A percentile compares a stretch with the other conserved stretches of the same genome.
Evolutionary conservation across 2,888 invertebrate species (phyloP).

Genomic region (Anorthoa munda): DNA sequence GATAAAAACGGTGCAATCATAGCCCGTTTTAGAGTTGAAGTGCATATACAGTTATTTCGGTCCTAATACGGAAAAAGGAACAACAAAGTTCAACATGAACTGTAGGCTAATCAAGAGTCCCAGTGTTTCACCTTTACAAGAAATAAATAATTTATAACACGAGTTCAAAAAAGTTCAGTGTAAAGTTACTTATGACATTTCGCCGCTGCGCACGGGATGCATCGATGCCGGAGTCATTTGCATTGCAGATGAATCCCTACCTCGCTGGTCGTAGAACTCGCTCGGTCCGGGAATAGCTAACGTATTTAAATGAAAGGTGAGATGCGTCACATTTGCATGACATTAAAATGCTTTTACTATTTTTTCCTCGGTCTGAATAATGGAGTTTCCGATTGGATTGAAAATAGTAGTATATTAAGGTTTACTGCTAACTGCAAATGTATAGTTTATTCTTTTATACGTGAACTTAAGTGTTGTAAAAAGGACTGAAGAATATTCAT

Average conservation of each 20-base stretch:
- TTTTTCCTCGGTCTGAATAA: constrained; percentile 27
- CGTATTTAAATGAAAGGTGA: constrained; percentile 61
- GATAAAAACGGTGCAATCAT: too few species aligned
- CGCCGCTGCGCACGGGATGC: constrained; percentile 14
- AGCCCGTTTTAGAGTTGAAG: too few species aligned
- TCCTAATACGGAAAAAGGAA: not conserved
- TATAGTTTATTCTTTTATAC: not conserved
- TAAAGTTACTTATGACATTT: constrained; percentile 53
- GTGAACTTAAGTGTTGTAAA: not conserved
- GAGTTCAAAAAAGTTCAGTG: constrained; percentile 24
- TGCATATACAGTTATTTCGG: not conserved
- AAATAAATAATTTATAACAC: constrained; percentile 26
- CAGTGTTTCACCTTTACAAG: not conserved
- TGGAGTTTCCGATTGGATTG: constrained; percentile 9
- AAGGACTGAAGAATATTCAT: not conserved
- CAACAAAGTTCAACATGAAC: not conserved
- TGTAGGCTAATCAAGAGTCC: not conserved
- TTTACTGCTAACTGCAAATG: not conserved
- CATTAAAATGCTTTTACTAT: constrained; percentile 50
- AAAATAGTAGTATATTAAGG: not conserved
- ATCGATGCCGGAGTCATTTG: constrained; percentile 69
- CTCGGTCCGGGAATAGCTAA: constrained; percentile 54
- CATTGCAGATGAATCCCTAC: constrained; percentile 73
- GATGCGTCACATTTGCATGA: constrained; percentile 32
- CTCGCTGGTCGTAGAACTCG: constrained; percentile 29